Evolutionary conservation across 2,888 invertebrate species (phyloP).

Genomic region (Tachystola acroxantha): DNA sequence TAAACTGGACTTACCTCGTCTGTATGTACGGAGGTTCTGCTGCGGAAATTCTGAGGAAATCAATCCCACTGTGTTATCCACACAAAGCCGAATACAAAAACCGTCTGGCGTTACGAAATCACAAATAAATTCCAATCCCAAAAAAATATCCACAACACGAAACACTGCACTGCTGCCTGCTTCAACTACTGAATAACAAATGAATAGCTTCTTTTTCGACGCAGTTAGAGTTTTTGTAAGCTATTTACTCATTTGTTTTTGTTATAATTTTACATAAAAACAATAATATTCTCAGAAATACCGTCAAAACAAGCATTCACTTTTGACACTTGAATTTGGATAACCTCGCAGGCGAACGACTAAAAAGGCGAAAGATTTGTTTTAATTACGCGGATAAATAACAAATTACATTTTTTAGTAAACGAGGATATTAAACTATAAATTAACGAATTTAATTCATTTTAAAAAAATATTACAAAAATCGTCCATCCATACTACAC

Average conservation of each 20-base stretch:
- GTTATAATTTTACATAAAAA: neutral
- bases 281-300: neutral
- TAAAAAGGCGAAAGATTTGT: slow-evolving; percentile 4
- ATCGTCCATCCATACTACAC: no score
- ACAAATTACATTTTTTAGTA: neutral
- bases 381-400: neutral
- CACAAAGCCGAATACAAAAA: slow-evolving; percentile 1
- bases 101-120: slow-evolving; percentile 2
- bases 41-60: neutral
- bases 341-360: slow-evolving; percentile 13
- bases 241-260: slow-evolving; percentile 1
- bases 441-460: no score
- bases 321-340: slow-evolving; percentile 5
- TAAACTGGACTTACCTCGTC: no score
- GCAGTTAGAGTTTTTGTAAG: neutral
- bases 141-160: neutral
- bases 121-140: slow-evolving; percentile 2
- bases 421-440: no score
- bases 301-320: slow-evolving; percentile 5
- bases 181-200: neutral
- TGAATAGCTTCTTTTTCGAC: neutral
- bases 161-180: neutral
- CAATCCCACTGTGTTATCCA: neutral
- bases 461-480: no score
- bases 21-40: neutral